Base-by-base conservation (phyloP, 2,797 vertebrate species). In the Danio kyathit region DNA sequence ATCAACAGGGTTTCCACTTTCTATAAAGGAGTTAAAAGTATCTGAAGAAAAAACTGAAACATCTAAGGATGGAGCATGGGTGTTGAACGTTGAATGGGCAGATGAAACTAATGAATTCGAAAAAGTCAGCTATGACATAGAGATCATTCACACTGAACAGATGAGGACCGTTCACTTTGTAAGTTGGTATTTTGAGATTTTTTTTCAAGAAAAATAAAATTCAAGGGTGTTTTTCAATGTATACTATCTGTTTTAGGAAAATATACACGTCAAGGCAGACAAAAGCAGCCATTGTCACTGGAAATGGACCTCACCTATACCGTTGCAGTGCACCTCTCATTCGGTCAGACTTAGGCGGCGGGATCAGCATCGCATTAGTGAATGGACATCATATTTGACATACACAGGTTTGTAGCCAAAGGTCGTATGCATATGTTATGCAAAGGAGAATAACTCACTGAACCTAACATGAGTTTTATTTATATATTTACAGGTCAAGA, bases 231-330 rank as follows among this genome's bases (percentile, higher is more conserved):
- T 16, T 4, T 40, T 52, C 1, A 8, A 7, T 73, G 13, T 16
- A 5, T n/a, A 41, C 43, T 3, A 9, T 17, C 43, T 81, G 61
- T 83, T 38, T 83, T 71, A 93, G 93, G 90, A 89, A 7, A 52
- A 83, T 38, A 64, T 91, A 46, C 3, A 49, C 7, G 84, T 92
- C 76, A 69, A 2, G 1, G 71, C 65, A 6, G 66, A 88, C 1
- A 82, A 60, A 14, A 46, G 71, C 0, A 86, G 77, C 12, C 77
- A 57, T 5, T 86, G 91, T 72, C 80, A 69, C 7, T 91, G 92
- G 93, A 91, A 29, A 12, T 92, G 91, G 92, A 91, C n/a, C 0
- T 91, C 92, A 2, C 10, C 66, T 57, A 19, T 91, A 52, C n/a
- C 90, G 0, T 40, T 88, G 11, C 76, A 92, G 21, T 93, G 92